Conservation (phyloP, 2,888 invertebrate species). For the Ptilodon capucinus region DNA sequence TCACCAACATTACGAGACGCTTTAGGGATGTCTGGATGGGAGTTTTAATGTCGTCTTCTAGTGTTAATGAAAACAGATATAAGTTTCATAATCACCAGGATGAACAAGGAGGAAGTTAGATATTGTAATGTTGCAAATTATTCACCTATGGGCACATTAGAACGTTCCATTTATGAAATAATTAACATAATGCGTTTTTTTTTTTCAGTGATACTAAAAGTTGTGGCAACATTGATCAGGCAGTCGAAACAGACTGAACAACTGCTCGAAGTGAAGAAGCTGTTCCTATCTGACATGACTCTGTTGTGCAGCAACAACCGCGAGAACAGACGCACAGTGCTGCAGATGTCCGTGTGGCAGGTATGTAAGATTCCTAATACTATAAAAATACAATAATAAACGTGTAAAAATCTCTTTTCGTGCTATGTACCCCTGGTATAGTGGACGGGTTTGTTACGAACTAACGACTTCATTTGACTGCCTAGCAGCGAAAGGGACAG, state of each 20-base stretch:
- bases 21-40: too few relatives aligned
- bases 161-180: not conserved
- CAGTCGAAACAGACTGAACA: slow-evolving; percentile 98
- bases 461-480: too few relatives aligned
- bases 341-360: slow-evolving; percentile 99
- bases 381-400: not conserved
- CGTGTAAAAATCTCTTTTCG: not conserved
- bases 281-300: slow-evolving; percentile 99
- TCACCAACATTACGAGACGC: too few relatives aligned
- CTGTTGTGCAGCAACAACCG: slow-evolving; percentile 97
- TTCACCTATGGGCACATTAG: too few relatives aligned
- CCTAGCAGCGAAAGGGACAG: too few relatives aligned
- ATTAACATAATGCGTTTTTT: not conserved
- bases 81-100: too few relatives aligned
- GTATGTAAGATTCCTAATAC: slow-evolving; percentile 52
- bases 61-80: too few relatives aligned
- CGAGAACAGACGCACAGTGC: slow-evolving; percentile 97
- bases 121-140: too few relatives aligned
- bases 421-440: slow-evolving; percentile 1
- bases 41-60: too few relatives aligned
- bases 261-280: slow-evolving; percentile 95
- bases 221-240: slow-evolving; percentile 97
- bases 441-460: not conserved
- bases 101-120: too few relatives aligned
- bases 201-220: slow-evolving; percentile 95